Evolutionary conservation across 1,140 invertebrate genomes (phyloP), one percentile per base, ranked within the genome.

Genomic region (Bombus turneri): DNA sequence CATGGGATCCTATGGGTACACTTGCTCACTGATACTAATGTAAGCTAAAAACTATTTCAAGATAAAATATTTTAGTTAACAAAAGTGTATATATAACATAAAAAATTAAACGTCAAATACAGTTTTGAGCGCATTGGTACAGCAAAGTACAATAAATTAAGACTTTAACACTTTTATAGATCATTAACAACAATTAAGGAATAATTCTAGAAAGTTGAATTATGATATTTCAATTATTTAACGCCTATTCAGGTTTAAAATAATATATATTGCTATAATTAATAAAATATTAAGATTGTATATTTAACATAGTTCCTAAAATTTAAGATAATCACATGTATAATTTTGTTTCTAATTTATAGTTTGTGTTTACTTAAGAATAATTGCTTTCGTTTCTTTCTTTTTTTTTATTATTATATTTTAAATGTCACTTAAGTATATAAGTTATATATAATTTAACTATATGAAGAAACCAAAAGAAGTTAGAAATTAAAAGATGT

Each of bases 1-100:
- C 98, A 1, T 99, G 98, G 98, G 98, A 99, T 95, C 98, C 98
- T 6, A 98, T 99, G 98, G 98, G 98, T 66, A 97, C 97, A 15
- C 95, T 98, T 59, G 98, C 98, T 90, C 93, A 95, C 89, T 95
- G 88, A 94, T 94, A 86, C 28, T 85, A 80, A 85, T 83, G 66
- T 76, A 76, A 76, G 76, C 64, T 81, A 88, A 86, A 37, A 62
- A 83, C 34, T 18, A 79, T 41, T 76, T 69, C 43, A 74, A 88
- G 73, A 81, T 80, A 59, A 79, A 77, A 69, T 72, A 53, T 71
- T 77, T 86, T 83, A 72, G 34, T 86, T 83, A 83, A 73, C 41
- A 81, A n/a, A 74, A 53, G 25, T 72, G 34, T 53, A 34, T 66
- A 84, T 84, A 47, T 59, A 79, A n/a, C 31, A 83, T 78, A 72